Evolutionary conservation across 2,113 vertebrate genomes (phyloP).

Genomic region (Neotoma lepida): DNA sequence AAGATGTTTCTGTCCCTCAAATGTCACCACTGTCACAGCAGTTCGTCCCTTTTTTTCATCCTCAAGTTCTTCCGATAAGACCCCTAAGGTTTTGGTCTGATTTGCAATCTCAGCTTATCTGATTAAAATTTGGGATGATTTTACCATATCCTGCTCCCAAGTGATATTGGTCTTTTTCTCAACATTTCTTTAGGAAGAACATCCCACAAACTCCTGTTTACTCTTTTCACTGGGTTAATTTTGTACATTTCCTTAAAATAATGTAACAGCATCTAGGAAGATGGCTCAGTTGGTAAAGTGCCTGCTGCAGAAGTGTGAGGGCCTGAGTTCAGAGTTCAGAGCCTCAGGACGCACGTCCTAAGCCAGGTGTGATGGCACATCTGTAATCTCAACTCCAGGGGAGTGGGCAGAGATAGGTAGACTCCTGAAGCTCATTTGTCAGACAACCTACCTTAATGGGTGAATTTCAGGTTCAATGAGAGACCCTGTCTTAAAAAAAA

Average conservation of each 20-base stretch:
- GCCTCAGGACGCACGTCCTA: background rate
- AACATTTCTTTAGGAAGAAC: conserved; percentile 31
- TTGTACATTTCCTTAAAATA: conserved; percentile 48
- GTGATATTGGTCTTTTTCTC: conserved; percentile 6
- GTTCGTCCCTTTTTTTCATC: background rate
- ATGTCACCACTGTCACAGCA: background rate
- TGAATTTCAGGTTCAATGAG: background rate
- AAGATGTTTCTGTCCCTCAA: background rate
- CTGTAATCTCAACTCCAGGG: background rate
- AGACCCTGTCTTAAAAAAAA: background rate
- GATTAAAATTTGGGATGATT: conserved; percentile 30
- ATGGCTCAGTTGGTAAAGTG: no score
- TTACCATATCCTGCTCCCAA: background rate
- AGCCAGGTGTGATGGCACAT: background rate
- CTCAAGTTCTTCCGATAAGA: background rate
- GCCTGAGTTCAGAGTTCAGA: background rate
- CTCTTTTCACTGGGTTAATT: background rate
- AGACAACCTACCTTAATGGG: background rate
- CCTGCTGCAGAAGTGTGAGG: background rate
- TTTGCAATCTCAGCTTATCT: conserved; percentile 4
- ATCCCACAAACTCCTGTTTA: conserved; percentile 17
- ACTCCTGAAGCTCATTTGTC: background rate
- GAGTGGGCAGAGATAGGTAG: background rate
- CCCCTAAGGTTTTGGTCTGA: background rate
- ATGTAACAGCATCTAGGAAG: background rate